Conservation (phyloP, 2,113 vertebrate species). For the Chloroceryle aenea region DNA sequence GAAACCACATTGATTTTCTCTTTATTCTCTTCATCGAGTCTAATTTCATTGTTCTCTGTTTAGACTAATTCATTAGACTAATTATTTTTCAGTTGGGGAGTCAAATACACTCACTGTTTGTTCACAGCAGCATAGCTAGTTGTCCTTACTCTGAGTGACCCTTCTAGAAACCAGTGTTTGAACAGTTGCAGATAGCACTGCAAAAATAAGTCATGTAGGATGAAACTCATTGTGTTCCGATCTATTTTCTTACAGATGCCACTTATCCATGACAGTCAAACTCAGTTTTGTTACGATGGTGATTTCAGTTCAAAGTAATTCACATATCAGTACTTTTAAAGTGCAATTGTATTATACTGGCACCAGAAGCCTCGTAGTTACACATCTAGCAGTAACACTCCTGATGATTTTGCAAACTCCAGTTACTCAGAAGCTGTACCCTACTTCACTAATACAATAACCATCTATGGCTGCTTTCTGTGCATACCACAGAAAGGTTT, state of each 20-base stretch:
- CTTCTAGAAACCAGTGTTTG: neutral
- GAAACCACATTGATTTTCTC: neutral
- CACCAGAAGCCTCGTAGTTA: neutral
- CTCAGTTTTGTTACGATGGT: neutral
- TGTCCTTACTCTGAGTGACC: neutral
- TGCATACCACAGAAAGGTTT: neutral
- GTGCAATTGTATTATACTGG: neutral
- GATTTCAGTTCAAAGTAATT: neutral
- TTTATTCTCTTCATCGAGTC: neutral
- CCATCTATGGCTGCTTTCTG: neutral
- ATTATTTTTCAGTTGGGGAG: neutral
- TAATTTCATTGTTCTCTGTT: neutral
- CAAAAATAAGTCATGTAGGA: neutral
- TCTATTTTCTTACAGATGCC: neutral
- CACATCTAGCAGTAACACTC: neutral
- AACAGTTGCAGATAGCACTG: neutral
- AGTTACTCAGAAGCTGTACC: neutral
- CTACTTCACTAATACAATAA: neutral
- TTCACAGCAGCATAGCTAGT: fast-evolving
- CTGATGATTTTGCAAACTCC: neutral
- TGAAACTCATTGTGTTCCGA: neutral
- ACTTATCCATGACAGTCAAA: neutral
- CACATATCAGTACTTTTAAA: neutral
- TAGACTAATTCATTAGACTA: neutral
- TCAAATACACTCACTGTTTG: neutral